A percentile compares a stretch with the other conserved stretches of the same genome.
Evolutionary conservation across 2,797 vertebrate species (phyloP).

Genomic region (Okamejei kenojei): DNA sequence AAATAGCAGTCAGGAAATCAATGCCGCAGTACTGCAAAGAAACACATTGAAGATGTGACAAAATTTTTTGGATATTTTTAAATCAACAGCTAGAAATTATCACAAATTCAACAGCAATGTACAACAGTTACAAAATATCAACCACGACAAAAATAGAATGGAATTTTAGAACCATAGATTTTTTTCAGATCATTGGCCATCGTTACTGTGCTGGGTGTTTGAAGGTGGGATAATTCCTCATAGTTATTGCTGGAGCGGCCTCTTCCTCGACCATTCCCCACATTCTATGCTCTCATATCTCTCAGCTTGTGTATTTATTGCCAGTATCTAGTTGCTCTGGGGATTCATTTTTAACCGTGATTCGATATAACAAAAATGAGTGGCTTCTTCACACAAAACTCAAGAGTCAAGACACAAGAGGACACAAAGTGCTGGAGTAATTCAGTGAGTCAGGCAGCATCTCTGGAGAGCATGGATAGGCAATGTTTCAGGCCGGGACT

Average conservation of each 20-base stretch:
- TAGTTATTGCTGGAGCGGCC: neutral
- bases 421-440: too few species aligned
- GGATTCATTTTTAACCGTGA: neutral
- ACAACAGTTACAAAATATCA: neutral
- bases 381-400: neutral
- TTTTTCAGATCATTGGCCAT: neutral
- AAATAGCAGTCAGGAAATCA: neutral
- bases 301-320: neutral
- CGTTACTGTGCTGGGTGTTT: neutral
- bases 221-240: neutral
- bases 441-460: too few species aligned
- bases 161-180: neutral
- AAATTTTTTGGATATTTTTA: conserved; percentile 2
- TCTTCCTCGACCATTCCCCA: neutral
- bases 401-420: too few species aligned
- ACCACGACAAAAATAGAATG: neutral
- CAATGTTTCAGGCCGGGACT: too few species aligned
- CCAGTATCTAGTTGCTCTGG: neutral
- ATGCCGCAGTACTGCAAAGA: neutral
- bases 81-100: neutral
- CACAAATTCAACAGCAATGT: neutral
- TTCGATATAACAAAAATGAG: neutral
- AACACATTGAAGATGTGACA: neutral
- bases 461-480: too few species aligned
- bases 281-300: neutral